A percentile compares a stretch with the other conserved stretches of the same genome.
phyloP scores from a whole-genome alignment of 1,140 invertebrate genomes.

The Drosophila lacteicornis region DNA sequence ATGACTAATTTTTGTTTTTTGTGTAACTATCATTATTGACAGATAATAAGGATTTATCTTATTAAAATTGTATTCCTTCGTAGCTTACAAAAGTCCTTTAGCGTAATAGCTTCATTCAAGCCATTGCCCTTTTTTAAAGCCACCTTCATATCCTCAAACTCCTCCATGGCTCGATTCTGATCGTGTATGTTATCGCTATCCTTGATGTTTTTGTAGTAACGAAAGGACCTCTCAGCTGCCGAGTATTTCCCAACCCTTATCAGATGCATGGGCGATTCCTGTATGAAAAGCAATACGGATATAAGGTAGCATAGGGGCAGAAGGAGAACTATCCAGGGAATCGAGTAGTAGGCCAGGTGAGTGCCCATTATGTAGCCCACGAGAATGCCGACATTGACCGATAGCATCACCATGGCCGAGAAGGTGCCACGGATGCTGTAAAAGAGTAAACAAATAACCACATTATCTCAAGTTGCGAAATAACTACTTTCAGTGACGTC shows the following conservation, averaged over 20 bases:
- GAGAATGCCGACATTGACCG: conserved; percentile 66
- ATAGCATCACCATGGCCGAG: conserved; percentile 63
- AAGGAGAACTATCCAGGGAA: conserved; percentile 49
- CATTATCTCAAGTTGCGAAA: conserved; percentile 3
- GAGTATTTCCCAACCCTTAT: conserved; percentile 41
- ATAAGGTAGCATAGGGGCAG: conserved; percentile 55
- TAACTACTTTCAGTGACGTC: background rate
- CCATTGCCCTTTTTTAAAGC: conserved; percentile 38
- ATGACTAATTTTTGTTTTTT: too few relatives aligned
- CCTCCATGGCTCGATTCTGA: conserved; percentile 37
- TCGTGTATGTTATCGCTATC: conserved; percentile 30
- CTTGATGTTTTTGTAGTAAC: conserved; percentile 73
- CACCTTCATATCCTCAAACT: conserved; percentile 60
- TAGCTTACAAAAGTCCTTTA: conserved; percentile 66
- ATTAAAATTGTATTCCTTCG: too few relatives aligned
- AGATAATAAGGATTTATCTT: too few relatives aligned
- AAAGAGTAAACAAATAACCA: conserved; percentile 1
- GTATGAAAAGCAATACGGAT: conserved; percentile 49
- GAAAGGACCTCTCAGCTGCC: conserved; percentile 58
- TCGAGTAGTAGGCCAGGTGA: conserved; percentile 52
- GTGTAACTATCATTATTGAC: too few relatives aligned
- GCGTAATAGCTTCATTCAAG: conserved; percentile 12
- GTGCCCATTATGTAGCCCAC: conserved; percentile 65
- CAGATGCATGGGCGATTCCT: conserved; percentile 68
- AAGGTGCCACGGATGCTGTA: conserved; percentile 70